phyloP scores from a whole-genome alignment of 2,797 vertebrate species.

The Neoniphon sammara region DNA sequence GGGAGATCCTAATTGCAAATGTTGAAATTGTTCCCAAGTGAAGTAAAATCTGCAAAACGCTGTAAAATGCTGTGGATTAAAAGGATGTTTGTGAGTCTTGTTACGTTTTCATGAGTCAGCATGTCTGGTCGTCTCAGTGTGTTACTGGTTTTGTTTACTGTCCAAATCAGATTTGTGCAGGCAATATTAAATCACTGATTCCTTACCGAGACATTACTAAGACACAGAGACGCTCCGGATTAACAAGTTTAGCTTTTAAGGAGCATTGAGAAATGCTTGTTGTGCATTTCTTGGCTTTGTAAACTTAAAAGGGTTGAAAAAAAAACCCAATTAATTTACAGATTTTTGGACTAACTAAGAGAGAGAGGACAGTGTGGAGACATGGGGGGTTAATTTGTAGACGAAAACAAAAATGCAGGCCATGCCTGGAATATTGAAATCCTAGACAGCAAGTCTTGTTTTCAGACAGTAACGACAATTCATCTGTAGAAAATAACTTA shows the following conservation, averaged over 20 bases:
- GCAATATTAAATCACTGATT: slow-evolving; percentile 80
- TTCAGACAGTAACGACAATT: neutral
- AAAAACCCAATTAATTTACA: slow-evolving; percentile 58
- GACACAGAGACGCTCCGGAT: slow-evolving; percentile 74
- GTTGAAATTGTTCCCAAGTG: slow-evolving; percentile 6
- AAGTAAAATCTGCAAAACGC: neutral
- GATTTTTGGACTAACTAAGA: slow-evolving; percentile 45
- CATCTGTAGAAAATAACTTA: neutral
- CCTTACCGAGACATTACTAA: slow-evolving; percentile 78
- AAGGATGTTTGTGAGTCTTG: slow-evolving; percentile 27
- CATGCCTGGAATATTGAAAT: slow-evolving; percentile 9
- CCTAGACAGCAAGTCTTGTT: neutral
- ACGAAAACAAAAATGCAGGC: slow-evolving; percentile 19
- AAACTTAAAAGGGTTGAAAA: slow-evolving; percentile 45
- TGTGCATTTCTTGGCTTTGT: slow-evolving; percentile 70
- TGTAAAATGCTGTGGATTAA: slow-evolving; percentile 14
- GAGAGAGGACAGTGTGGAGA: slow-evolving; percentile 14
- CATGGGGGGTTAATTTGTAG: slow-evolving; percentile 20
- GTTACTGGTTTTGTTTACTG: slow-evolving; percentile 69
- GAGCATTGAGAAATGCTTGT: slow-evolving; percentile 79
- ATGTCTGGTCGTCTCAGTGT: slow-evolving; percentile 50
- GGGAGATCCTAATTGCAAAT: neutral
- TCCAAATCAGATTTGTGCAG: slow-evolving; percentile 79
- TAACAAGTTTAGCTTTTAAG: slow-evolving; percentile 80
- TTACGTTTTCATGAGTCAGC: slow-evolving; percentile 62